Base-by-base conservation (phyloP, 2,797 vertebrate species). In the Rhinogobio ventralis region DNA sequence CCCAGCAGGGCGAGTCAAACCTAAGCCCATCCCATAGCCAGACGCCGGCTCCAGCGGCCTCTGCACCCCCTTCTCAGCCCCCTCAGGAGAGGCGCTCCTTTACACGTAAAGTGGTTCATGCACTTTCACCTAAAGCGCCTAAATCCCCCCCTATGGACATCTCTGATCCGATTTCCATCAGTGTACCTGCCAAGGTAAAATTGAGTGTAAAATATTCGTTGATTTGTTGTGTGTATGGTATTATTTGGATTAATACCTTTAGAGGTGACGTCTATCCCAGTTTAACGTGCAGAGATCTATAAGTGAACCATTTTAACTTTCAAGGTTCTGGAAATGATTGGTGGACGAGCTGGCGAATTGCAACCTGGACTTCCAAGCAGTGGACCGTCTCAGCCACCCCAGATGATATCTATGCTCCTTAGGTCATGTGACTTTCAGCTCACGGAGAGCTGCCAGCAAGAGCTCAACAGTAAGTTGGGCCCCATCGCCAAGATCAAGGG, bases 401-500 rank as follows among this genome's bases (percentile, higher is more conserved):
- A 95, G 84, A 93, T 96, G 92, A 92, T 96, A 73, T 95, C 95
- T 13, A 91, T 95, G 91, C 92, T 96, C 81, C 90, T 95, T 23
- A 93, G 90, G 42, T 93, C 94, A 66, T 94, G 94, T 1, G 95
- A 95, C 71, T 90, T 93, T 62, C 94, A 95, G 87, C 93, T 95
- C 49, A 94, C 91, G 0, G 93, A 94, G 81, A 90, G 91, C 86
- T 95, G 94, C 79, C 93, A 94, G 69, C 92, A 92, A 57, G 95
- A 96, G 87, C 88, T 92, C 60, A 90, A 90, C 89, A 94, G 91
- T 88, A 95, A 95, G 82, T 86, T 95, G 72, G 89, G 86, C 28
- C 77, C 90, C 4, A 87, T 88, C 74, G 64, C 89, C 69, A 88
- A 74, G 83, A 68, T 89, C 86, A 90, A 87, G 84, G 90, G 85